phyloP scores from a whole-genome alignment of 1,140 invertebrate species.

The Procambarus virginalis region DNA sequence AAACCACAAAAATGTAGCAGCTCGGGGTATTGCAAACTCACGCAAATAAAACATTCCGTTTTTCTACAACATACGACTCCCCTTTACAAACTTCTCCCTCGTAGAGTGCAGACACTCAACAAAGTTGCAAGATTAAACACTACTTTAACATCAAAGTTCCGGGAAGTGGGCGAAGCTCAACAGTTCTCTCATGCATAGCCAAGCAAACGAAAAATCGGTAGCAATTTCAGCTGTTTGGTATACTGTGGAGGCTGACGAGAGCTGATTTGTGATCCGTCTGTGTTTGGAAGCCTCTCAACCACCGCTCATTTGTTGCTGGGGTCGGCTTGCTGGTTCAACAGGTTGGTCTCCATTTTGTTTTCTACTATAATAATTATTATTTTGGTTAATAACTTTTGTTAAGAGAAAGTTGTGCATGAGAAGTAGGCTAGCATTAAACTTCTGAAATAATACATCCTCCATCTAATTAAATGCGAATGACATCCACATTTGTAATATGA shows the following conservation, averaged over 20 bases:
- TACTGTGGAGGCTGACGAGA: neutral
- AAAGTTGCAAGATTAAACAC: slow-evolving; percentile 1
- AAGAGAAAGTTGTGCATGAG: no score
- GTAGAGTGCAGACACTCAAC: neutral
- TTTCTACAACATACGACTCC: neutral
- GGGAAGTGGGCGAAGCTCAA: neutral
- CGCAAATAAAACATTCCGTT: neutral
- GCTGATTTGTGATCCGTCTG: neutral
- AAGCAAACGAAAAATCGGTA: neutral
- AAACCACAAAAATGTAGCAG: no score
- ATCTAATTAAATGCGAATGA: no score
- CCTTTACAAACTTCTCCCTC: neutral
- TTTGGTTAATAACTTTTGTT: no score
- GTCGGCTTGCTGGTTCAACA: no score
- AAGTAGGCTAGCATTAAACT: no score
- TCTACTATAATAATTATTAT: no score
- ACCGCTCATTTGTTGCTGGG: no score
- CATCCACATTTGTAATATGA: no score
- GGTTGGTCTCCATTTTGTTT: no score
- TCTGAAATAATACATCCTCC: no score
- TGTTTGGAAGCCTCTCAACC: neutral
- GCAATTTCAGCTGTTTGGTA: neutral
- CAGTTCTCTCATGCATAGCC: neutral
- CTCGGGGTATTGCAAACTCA: neutral
- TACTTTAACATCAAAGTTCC: neutral